These are phyloP conservation scores for Cephus nigrinus DNA, from an alignment of 2,888 invertebrate genomes.

Conservation along the genomic window DNA sequence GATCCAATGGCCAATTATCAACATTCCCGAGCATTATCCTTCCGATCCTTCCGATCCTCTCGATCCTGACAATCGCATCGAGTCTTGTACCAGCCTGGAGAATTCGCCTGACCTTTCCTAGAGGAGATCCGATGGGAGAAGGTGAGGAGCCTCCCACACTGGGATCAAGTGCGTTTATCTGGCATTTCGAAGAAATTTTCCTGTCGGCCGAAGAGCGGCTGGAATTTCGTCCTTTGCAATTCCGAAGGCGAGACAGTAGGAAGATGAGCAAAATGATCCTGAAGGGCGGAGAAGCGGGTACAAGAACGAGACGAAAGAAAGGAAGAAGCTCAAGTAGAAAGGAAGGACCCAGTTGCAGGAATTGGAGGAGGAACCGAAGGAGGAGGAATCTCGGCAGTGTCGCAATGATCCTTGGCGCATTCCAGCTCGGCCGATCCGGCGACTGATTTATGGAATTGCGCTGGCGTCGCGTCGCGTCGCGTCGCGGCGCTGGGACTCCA, in stretches of 20 bases:
- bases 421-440: background rate
- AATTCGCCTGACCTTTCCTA: no score
- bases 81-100: no score
- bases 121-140: no score
- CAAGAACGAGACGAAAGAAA: background rate
- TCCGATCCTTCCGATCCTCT: constrained; percentile 16
- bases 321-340: background rate
- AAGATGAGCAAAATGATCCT: no score
- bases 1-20: constrained; percentile 56
- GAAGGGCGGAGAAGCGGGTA: rapidly evolving
- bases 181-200: no score
- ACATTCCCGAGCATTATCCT: constrained; percentile 59
- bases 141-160: no score
- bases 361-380: background rate
- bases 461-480: background rate
- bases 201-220: no score
- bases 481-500: background rate
- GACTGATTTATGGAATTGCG: constrained; percentile 4
- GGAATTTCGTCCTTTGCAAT: no score
- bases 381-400: background rate
- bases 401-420: constrained; percentile 6
- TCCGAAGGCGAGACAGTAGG: no score
- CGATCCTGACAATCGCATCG: no score
- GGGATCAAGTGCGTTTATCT: no score
- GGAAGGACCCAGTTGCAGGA: background rate